These are phyloP conservation scores for Vipera latastei DNA, from an alignment of 2,797 vertebrate species.

Conservation along the genomic window DNA sequence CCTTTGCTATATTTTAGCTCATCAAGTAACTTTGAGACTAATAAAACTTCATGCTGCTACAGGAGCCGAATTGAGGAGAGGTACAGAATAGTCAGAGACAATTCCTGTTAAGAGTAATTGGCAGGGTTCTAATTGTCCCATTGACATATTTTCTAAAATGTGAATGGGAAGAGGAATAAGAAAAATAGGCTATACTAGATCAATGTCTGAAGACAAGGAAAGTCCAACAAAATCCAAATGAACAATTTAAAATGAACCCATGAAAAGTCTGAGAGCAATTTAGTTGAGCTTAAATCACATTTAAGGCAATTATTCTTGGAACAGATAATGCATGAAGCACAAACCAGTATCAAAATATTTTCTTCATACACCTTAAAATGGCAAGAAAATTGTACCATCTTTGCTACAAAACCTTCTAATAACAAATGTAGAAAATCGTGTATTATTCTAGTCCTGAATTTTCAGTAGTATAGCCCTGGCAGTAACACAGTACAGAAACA, in stretches of 20 bases:
- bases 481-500: not conserved
- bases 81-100: not conserved
- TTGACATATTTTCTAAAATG: not conserved
- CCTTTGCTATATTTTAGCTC: not conserved
- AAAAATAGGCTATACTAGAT: not conserved
- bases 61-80: not conserved
- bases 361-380: not conserved
- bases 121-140: not conserved
- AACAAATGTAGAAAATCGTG: not conserved
- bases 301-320: not conserved
- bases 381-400: not conserved
- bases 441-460: not conserved
- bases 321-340: not conserved
- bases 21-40: not conserved
- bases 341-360: not conserved
- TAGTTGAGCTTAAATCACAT: not conserved
- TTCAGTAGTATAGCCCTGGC: not conserved
- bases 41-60: not conserved
- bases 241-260: not conserved
- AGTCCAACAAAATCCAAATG: conserved; percentile 1
- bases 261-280: not conserved
- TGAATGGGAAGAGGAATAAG: not conserved
- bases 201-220: not conserved
- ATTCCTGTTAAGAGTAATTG: not conserved
- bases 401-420: not conserved